Base-by-base conservation (phyloP, 2,888 invertebrate genomes). In the Drosophila flavopinicola region DNA sequence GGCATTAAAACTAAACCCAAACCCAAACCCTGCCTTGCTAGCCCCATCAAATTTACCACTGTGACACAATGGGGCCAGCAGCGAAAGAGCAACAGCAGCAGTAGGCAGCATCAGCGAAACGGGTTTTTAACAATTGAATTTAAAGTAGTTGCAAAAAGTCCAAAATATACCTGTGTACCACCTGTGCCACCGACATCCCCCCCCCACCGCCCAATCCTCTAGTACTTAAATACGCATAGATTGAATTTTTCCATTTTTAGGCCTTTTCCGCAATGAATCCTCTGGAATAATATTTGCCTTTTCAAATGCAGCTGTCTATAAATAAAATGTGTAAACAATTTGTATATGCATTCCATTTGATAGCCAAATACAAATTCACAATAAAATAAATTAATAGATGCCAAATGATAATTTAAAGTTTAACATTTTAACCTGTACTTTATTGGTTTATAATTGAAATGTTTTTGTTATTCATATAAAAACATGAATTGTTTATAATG, bases 41-140 rank as follows among this genome's bases (percentile, higher is more conserved):
- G 51, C 45, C 58, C 56, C 60, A 75, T 48, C 54, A 75, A 75
- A 75, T 67, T 54, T 66, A 64, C 47, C 78, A 69, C 85, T 68
- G 75, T 82, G 79, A 85, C 79, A 79, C 79, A 79, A 82, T 85
- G 75, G 67, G 85, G 83, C 51, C 85, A 85, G 49, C 59, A 33
- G 41, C 48, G 64, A 49, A 35, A 38, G 56, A 45, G 52, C 58
- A 49, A 17, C 37, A 6, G 13, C 23, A 54, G 48, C 47, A 35
- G 35, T 37, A 24, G 27, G 35, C 41, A 24, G 27, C 66, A 60
- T 13, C 51, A 25, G 25, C 6, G 29, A 11, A 70, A 27, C 44
- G 48, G 64, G 52, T 60, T 85, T 75, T 67, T 59, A 75, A 66
- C 85, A 75, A 85, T 72, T 79, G 82, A 75, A 79, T 85, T 82